Percentiles rank a stretch among this genome's conserved stretches.
phyloP scores from a whole-genome alignment of 2,888 invertebrate genomes.

The Leptopterna dolabrata region DNA sequence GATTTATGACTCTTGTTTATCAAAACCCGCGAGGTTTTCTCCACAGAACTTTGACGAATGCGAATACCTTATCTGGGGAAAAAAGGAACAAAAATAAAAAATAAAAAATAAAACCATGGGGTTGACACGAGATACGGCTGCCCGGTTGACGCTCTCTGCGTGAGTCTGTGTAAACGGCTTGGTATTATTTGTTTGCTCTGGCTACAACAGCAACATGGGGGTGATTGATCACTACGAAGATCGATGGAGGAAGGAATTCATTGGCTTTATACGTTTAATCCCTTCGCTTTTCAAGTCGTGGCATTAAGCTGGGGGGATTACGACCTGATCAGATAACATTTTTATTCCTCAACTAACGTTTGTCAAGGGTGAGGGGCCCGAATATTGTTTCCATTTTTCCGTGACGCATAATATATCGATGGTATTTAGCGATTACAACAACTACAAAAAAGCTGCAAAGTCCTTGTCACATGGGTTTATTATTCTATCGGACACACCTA shows the following conservation, averaged over 20 bases:
- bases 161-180: slow-evolving; percentile 50
- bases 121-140: slow-evolving; percentile 49
- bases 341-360: neutral
- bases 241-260: slow-evolving; percentile 43
- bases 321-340: neutral
- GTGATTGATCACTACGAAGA: slow-evolving; percentile 50
- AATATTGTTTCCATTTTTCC: neutral
- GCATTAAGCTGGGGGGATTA: neutral
- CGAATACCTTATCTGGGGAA: slow-evolving; percentile 45
- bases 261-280: slow-evolving; percentile 32
- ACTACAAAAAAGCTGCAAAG: too few species aligned
- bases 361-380: neutral
- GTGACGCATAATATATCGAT: too few species aligned
- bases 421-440: too few species aligned
- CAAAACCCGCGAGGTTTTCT: slow-evolving; percentile 37
- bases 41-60: slow-evolving; percentile 46
- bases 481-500: too few species aligned
- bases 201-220: slow-evolving; percentile 26
- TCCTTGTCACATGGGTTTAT: too few species aligned
- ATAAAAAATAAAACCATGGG: slow-evolving; percentile 34
- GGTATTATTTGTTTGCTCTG: slow-evolving; percentile 49
- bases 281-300: neutral
- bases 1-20: slow-evolving; percentile 53
- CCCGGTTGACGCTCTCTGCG: slow-evolving; percentile 25
- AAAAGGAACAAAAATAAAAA: slow-evolving; percentile 21